Evolutionary conservation across 2,797 vertebrate species (phyloP).

Genomic region (Acanthiza pusilla): DNA sequence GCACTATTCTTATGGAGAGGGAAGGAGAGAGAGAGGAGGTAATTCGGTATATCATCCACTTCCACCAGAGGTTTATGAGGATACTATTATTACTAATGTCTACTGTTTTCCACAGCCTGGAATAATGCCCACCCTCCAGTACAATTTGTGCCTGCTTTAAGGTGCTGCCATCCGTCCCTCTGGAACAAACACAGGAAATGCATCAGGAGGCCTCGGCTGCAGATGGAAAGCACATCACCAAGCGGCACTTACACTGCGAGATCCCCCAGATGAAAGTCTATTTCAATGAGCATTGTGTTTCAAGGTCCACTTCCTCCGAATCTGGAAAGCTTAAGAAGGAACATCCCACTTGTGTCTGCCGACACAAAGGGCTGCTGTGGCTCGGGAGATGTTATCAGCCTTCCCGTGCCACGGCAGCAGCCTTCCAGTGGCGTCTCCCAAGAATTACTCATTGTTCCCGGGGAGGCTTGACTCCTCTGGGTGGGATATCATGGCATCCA

Average conservation of each 20-base stretch:
- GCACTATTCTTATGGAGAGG: not conserved
- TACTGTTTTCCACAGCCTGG: conserved; percentile 34
- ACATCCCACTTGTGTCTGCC: conserved; percentile 78
- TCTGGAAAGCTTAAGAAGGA: conserved; percentile 74
- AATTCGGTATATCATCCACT: not conserved
- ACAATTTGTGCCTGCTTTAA: conserved; percentile 52
- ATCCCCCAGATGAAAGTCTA: conserved; percentile 72
- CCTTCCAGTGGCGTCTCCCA: conserved; percentile 75
- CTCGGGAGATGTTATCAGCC: conserved; percentile 77
- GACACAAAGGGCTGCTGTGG: conserved; percentile 77
- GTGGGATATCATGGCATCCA: conserved; percentile 77
- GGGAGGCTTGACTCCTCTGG: conserved; percentile 72
- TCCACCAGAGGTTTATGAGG: conserved; percentile 35
- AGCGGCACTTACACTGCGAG: conserved; percentile 9
- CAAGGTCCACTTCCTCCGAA: conserved; percentile 76
- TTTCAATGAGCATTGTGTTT: conserved; percentile 83
- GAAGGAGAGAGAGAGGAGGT: not conserved
- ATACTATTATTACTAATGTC: not conserved
- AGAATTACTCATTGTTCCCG: conserved; percentile 82
- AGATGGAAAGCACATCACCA: conserved; percentile 69
- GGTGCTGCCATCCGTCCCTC: conserved; percentile 73
- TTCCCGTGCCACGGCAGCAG: conserved; percentile 77
- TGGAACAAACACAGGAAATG: conserved; percentile 81
- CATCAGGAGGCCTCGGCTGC: conserved; percentile 65
- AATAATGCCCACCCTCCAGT: conserved; percentile 65